Conservation (phyloP, 2,888 invertebrate genomes). For the Ennomos erosarius region DNA sequence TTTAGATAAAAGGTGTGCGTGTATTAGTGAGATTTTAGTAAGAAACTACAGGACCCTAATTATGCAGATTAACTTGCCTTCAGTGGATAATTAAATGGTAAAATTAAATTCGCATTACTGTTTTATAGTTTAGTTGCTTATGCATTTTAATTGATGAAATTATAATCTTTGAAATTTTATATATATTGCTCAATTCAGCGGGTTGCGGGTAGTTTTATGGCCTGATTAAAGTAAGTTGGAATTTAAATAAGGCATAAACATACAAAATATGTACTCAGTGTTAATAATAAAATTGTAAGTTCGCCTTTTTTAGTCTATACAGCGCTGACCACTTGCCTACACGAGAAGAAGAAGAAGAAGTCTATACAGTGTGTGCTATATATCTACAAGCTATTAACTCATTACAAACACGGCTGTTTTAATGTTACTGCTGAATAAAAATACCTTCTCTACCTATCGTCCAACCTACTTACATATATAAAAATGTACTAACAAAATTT, state of each 20-base stretch:
- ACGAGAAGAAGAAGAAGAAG: too few species aligned
- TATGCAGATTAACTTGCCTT: conserved; percentile 23
- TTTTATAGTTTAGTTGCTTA: conserved; percentile 20
- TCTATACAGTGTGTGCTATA: too few species aligned
- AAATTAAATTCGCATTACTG: conserved; percentile 4
- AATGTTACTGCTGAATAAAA: too few species aligned
- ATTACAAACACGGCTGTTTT: too few species aligned
- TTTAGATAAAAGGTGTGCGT: conserved; percentile 1
- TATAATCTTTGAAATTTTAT: conserved; percentile 12
- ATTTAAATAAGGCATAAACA: neutral
- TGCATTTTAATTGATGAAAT: conserved; percentile 29
- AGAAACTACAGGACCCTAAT: conserved; percentile 7
- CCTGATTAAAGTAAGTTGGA: conserved; percentile 1
- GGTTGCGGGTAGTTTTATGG: conserved; percentile 7
- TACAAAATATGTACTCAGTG: too few species aligned
- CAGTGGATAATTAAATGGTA: conserved; percentile 9
- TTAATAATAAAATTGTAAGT: too few species aligned
- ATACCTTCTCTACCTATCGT: too few species aligned
- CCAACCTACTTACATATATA: too few species aligned
- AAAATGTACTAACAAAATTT: too few species aligned
- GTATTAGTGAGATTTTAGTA: conserved; percentile 7
- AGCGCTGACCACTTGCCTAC: too few species aligned
- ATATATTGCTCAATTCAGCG: conserved; percentile 11
- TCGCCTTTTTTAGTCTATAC: too few species aligned
- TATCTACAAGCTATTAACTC: too few species aligned